Percentiles rank a stretch among this genome's conserved stretches.
Conservation (phyloP, 2,797 vertebrate genomes). For the Tragelaphus oryx region DNA sequence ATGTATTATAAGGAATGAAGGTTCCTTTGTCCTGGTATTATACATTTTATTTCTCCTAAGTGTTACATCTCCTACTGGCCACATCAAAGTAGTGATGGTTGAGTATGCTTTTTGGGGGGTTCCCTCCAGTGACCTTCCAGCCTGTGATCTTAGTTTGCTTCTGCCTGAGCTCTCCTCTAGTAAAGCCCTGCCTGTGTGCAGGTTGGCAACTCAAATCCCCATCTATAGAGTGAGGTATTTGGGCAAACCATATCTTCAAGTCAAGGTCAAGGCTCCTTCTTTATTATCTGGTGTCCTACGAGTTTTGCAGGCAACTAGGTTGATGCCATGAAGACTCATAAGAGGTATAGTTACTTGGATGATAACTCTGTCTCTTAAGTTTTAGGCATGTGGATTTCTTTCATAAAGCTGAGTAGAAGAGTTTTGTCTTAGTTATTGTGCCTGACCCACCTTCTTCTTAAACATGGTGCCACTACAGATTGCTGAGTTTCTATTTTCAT, state of each 20-base stretch:
- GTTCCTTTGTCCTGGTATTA: not conserved
- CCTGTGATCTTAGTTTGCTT: not conserved
- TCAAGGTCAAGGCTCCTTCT: not conserved
- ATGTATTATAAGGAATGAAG: not conserved
- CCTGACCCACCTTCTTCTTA: not conserved
- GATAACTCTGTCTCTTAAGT: not conserved
- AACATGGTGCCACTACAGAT: not conserved
- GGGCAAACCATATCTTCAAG: not conserved
- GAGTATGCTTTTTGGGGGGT: not conserved
- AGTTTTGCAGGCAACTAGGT: not conserved
- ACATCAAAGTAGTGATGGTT: not conserved
- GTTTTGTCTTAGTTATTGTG: not conserved
- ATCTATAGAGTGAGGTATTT: not conserved
- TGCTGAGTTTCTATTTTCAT: not conserved
- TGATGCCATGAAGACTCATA: not conserved
- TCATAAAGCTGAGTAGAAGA: not conserved
- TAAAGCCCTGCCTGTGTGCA: not conserved
- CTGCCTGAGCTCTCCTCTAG: not conserved
- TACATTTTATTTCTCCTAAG: not conserved
- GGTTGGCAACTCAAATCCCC: not conserved
- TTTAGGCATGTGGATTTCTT: not conserved
- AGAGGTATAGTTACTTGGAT: not conserved
- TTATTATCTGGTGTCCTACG: not conserved
- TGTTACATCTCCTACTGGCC: not conserved
- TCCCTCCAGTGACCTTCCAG: not conserved